Base-by-base conservation (phyloP, 2,797 vertebrate species). In the Sebastiscus tertius region DNA sequence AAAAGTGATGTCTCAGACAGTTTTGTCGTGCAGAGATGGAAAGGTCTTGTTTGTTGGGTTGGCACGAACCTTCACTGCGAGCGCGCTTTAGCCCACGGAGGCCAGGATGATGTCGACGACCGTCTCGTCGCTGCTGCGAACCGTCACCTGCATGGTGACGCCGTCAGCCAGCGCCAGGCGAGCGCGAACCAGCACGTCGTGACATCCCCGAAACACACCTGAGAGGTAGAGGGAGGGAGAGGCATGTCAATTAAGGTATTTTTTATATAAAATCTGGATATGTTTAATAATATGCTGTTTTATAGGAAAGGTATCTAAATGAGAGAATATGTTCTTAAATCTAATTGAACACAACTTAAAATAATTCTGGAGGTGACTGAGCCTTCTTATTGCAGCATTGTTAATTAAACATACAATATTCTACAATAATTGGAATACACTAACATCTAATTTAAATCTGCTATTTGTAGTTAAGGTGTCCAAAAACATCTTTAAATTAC, bases 101-200 rank as follows among this genome's bases (percentile, higher is more conserved):
- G 97, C 98, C 79, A 99, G 93, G 92, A 99, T 97, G 86, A 99
- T 96, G n/a, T 99, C 98, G 0, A 96, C 97, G 0, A 98, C 95
- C 0, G 94, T 97, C 91, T 97, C 97, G 3, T 98, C 97, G 8
- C 88, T 89, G 89, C 98, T 98, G 81, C 98, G 96, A 8, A 99
- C 98, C 0, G 98, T 99, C 93, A 99, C 98, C 92, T 99, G 98
- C 98, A 99, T 99, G 83, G 98, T 99, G 61, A 99, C 98, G 0
- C 98, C 98, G 1, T 99, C 98, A 0, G 96, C 97, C 56, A 99
- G 92, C 0, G 97, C 98, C 16, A 99, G 96, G 52, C 97, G 97
- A 62, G 98, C 95, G 5, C 98, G 96, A 18, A 99, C 95, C 90
- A 99, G 87, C 59, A 96, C 92, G 0, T 99, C 98, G 0, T 94